Conservation (phyloP, 2,113 vertebrate genomes). For the Alexandromys fortis region DNA sequence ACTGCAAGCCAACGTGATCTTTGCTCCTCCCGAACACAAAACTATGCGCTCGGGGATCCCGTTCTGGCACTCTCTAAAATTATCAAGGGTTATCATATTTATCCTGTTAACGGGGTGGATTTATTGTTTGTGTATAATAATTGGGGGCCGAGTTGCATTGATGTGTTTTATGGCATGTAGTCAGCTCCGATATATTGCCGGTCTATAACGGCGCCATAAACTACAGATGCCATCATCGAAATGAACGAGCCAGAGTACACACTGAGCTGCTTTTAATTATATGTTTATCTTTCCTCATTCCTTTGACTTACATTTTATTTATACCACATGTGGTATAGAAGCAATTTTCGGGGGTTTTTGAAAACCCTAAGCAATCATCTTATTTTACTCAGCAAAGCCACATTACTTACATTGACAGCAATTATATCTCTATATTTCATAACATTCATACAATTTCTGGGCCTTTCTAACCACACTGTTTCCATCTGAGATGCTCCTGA, state of each 20-base stretch:
- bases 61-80: constrained; percentile 71
- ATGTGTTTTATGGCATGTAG: constrained; percentile 86
- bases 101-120: constrained; percentile 84
- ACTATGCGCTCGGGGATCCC: constrained; percentile 62
- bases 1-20: constrained; percentile 76
- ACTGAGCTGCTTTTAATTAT: constrained; percentile 87
- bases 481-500: constrained; percentile 50
- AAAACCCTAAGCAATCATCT: constrained; percentile 80
- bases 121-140: constrained; percentile 87
- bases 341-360: constrained; percentile 79
- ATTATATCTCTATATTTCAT: constrained; percentile 74
- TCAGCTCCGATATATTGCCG: constrained; percentile 80
- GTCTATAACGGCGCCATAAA: constrained; percentile 85
- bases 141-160: constrained; percentile 77
- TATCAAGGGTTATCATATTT: constrained; percentile 83
- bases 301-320: constrained; percentile 85
- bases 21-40: constrained; percentile 70
- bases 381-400: constrained; percentile 75
- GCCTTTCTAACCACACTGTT: constrained; percentile 57
- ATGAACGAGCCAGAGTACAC: constrained; percentile 83
- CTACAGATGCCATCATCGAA: constrained; percentile 79
- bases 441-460: constrained; percentile 59
- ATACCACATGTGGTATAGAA: constrained; percentile 84
- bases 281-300: constrained; percentile 86
- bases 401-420: constrained; percentile 76